A percentile compares a stretch with the other conserved stretches of the same genome.
phyloP scores from a whole-genome alignment of 2,797 vertebrate genomes.

The Gambelia wislizenii region DNA sequence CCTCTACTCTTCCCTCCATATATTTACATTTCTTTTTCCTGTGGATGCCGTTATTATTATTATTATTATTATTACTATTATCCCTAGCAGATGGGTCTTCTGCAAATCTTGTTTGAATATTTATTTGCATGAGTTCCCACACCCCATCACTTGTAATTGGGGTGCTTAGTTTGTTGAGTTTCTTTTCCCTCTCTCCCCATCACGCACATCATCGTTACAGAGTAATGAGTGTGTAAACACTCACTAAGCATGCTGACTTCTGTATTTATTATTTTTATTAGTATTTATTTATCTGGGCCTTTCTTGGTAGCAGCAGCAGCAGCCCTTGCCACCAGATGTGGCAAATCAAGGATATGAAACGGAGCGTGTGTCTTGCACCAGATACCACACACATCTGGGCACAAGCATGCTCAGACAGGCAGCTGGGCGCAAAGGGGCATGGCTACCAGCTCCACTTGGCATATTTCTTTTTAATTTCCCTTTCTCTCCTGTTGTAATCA shows the following conservation, averaged over 20 bases:
- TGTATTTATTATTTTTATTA: constrained; percentile 75
- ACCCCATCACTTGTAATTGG: constrained; percentile 82
- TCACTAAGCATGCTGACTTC: constrained; percentile 77
- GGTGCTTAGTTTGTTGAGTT: constrained; percentile 80
- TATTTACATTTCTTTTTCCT: constrained; percentile 66
- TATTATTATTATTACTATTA: constrained; percentile 56
- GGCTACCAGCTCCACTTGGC: background rate
- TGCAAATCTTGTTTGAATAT: constrained; percentile 91
- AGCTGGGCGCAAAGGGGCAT: accelerated
- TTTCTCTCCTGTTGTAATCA: background rate
- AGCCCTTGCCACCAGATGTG: constrained; percentile 61
- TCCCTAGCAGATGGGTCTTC: constrained; percentile 91
- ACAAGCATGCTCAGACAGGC: accelerated
- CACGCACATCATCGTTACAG: constrained; percentile 83
- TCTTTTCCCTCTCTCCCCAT: constrained; percentile 11
- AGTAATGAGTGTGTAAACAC: constrained; percentile 89
- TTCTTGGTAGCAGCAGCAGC: constrained; percentile 53
- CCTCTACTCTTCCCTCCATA: constrained; percentile 1
- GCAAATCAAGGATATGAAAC: background rate
- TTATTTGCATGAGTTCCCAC: constrained; percentile 87
- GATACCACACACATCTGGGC: background rate
- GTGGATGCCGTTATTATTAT: constrained; percentile 56
- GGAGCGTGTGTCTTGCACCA: background rate
- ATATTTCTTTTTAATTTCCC: background rate
- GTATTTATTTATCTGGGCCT: constrained; percentile 79